Percentiles rank a stretch among this genome's conserved stretches.
phyloP scores from a whole-genome alignment of 2,797 vertebrate genomes.

The Eulemur rubriventer region DNA sequence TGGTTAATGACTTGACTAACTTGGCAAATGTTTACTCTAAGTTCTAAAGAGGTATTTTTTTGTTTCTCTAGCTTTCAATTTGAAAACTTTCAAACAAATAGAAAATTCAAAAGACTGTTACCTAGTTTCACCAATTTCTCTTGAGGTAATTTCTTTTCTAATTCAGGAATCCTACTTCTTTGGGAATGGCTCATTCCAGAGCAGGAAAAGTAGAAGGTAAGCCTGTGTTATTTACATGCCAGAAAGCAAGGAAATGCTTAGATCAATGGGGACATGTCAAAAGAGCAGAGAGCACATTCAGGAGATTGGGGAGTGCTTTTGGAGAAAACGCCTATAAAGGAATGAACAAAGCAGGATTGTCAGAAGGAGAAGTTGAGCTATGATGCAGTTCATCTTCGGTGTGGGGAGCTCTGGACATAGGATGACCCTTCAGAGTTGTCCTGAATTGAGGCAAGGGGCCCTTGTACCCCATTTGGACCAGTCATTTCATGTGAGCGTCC shows the following conservation, averaged over 20 bases:
- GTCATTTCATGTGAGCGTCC: neutral
- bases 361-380: neutral
- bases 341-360: neutral
- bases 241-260: neutral
- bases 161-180: neutral
- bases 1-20: neutral
- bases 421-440: neutral
- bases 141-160: neutral
- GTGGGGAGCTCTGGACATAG: neutral
- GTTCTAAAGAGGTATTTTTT: neutral
- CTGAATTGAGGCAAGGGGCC: neutral
- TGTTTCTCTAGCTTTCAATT: neutral
- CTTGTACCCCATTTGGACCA: neutral
- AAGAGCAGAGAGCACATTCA: neutral
- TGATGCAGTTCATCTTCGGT: neutral
- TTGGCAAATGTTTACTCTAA: neutral
- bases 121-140: neutral
- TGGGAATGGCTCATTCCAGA: neutral
- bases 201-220: neutral
- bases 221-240: neutral
- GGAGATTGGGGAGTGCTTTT: neutral
- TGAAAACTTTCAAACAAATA: constrained; percentile 17
- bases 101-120: neutral
- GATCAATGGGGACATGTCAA: neutral
- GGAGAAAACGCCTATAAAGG: neutral